Base-by-base conservation (phyloP, 2,888 invertebrate species). In the Ochropacha duplaris region DNA sequence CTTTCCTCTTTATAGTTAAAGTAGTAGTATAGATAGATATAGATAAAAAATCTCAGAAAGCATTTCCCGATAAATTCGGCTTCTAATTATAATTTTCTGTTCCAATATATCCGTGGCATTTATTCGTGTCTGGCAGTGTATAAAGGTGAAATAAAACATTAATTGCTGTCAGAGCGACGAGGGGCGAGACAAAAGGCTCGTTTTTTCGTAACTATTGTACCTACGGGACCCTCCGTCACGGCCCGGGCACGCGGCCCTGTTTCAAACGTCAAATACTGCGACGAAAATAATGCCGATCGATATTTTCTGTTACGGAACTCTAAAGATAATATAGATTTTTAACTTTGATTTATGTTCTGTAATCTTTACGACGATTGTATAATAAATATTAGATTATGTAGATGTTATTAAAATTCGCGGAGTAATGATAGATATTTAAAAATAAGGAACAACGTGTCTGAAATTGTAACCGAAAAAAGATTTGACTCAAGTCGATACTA, bases 71-170 rank as follows among this genome's bases (percentile, higher is more conserved):
- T n/a, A 36, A 36, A 36, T 36, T n/a, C n/a, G 36, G 31, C n/a
- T 9, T 26, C 6, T 16, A 26, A 51, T 28, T 31, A 22, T 34
- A 62, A 69, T 68, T 69, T 69, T 65, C 68, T 67, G 28, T 68
- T 19, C 22, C 16, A 66, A 61, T 68, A 69, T 71, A 71, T 64
- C 66, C 70, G 57, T 64, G 64, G 65, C 69, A 62, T 73, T 78
- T 72, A 52, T 72, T 72, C 65, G 67, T 73, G 81, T 59, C 69
- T 74, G 66, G 58, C 69, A 68, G 74, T 78, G 81, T 79, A 83
- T 79, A 81, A 83, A 84, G 86, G 85, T 87, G 80, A 79, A 85
- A 88, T 84, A 86, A 83, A 87, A 88, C 88, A 90, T 90, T 91
- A 90, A 90, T 91, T 90, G 90, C 84, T 87, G 90, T 88, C 90